phyloP scores from a whole-genome alignment of 2,888 invertebrate species.

The Pseudococcus jackbeardsleyi region DNA sequence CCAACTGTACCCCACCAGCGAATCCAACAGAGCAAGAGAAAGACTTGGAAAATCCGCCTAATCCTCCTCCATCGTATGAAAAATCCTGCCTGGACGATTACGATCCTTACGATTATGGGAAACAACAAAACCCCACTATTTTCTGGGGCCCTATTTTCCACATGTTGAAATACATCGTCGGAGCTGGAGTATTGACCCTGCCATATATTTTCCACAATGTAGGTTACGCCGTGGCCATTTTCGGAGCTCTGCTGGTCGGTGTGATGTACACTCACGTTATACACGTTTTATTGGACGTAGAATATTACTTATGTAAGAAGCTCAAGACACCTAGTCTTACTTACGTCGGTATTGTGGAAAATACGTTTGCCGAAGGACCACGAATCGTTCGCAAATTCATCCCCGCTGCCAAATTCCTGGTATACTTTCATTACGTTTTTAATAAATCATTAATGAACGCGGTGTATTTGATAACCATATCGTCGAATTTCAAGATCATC shows the following conservation, averaged over 20 bases:
- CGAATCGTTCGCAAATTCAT: neutral
- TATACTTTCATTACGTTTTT: slow-evolving; percentile 20
- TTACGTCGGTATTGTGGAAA: neutral
- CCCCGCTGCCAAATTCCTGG: neutral
- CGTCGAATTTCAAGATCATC: neutral
- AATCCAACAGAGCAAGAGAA: neutral
- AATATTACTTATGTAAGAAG: neutral
- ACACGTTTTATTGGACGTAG: neutral
- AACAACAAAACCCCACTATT: neutral
- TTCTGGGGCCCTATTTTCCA: slow-evolving; percentile 26
- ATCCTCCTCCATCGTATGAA: neutral
- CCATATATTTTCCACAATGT: slow-evolving; percentile 20
- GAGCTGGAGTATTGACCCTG: neutral
- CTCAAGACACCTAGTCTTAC: neutral
- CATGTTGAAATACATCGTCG: neutral
- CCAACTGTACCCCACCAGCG: neutral
- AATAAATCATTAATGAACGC: slow-evolving; percentile 14
- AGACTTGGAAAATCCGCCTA: neutral
- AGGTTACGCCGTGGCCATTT: neutral
- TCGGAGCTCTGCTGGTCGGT: neutral
- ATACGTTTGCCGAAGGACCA: neutral
- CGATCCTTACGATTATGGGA: neutral
- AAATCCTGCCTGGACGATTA: neutral
- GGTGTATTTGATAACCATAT: slow-evolving; percentile 26
- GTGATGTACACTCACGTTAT: neutral